Base-by-base conservation (phyloP, 2,888 invertebrate species). In the Platynereis dumerilii region DNA sequence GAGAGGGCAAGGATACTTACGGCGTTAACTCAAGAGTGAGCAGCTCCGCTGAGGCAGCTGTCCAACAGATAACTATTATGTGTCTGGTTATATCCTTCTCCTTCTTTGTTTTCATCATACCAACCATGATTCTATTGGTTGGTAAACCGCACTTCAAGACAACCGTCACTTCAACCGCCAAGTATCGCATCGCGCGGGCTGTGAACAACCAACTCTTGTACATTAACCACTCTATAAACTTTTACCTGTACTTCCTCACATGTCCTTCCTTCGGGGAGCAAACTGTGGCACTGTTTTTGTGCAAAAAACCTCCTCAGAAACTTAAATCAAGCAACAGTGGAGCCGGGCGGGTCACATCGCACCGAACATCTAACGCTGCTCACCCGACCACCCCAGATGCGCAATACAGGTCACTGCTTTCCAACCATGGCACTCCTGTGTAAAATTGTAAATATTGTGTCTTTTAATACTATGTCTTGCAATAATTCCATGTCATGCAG, bases 191-290 rank as follows among this genome's bases (percentile, higher is more conserved):
- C 22, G 48, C 48, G 3, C n/a, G 17, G 48, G 48, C 48, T 12
- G 48, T 48, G 22, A 22, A n/a, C 48, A 48, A 48, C 22, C 48
- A 48, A 48, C 48, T 48, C 7, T n/a, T 48, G 7, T 48, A 20
- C 48, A 48, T 48, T n/a, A 48, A 48, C 48, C 48, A 48, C 22
- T 48, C 48, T n/a, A 20, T n/a, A 3, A 48, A 48, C n/a, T 48
- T 48, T n/a, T 48, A 48, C n/a, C 48, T 48, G 7, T 48, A 48
- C 22, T n/a, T 48, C 7, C n/a, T 48, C n/a, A 48, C 48, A 10
- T n/a, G 48, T 48, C 20, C n/a, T 12, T 20, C 20, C 5, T 48
- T 48, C 48, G 7, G 48, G 48, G 7, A 48, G n/a, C 22, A 20
- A n/a, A 48, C 48, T 34, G 34, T 34, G 34, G 34, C 34, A 5